phyloP scores from a whole-genome alignment of 2,797 vertebrate species.

The Rachycentron canadum region DNA sequence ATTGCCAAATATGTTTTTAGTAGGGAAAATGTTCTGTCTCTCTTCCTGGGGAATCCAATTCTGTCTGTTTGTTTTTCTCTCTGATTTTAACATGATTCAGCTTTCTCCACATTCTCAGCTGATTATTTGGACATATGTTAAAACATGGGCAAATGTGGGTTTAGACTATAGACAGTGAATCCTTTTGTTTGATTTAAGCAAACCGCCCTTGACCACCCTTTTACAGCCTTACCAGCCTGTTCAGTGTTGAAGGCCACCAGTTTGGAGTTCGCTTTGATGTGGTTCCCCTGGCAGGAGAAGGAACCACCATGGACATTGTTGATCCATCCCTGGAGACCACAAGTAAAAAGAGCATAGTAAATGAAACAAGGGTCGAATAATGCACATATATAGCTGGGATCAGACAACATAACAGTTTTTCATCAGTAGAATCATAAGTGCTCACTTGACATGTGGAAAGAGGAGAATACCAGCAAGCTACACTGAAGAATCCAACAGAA shows the following conservation, averaged over 20 bases:
- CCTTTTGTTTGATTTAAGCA: neutral
- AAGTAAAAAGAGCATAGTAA: neutral
- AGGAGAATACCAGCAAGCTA: neutral
- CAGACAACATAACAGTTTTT: neutral
- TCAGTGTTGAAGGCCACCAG: conserved; percentile 90
- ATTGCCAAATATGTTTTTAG: too few species aligned
- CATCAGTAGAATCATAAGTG: conserved; percentile 21
- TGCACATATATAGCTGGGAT: neutral
- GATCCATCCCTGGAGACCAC: conserved; percentile 89
- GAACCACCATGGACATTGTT: conserved; percentile 85
- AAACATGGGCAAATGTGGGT: neutral
- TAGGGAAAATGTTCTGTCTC: neutral
- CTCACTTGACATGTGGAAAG: conserved; percentile 28
- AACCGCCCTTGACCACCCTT: neutral
- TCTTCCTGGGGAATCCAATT: neutral
- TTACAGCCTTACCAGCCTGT: conserved; percentile 84
- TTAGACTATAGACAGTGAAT: neutral
- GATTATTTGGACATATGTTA: neutral
- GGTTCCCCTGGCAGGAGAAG: conserved; percentile 85
- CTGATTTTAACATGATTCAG: neutral
- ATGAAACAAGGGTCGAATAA: neutral
- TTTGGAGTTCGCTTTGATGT: conserved; percentile 90
- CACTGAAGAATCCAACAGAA: neutral
- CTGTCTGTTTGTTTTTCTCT: neutral
- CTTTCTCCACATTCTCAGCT: neutral